Evolutionary conservation across 2,888 invertebrate species (phyloP), one percentile per base, ranked within the genome.

Genomic region (Napeogenes sylphis): DNA sequence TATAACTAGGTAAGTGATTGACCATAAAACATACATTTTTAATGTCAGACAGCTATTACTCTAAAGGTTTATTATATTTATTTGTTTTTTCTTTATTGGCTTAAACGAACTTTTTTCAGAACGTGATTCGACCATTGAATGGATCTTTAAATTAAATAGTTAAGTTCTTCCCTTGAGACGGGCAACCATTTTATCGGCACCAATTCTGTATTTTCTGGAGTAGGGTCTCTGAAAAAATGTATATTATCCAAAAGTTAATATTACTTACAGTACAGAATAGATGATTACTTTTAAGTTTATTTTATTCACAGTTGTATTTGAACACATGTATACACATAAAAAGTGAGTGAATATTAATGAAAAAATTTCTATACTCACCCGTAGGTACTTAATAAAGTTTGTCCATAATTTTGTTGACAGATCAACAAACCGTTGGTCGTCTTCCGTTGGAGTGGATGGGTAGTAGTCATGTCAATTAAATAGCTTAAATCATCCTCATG

Each of bases 381-480:
- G n/a, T n/a, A n/a, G n/a, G 64, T 73, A 72, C 70, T 83, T 84
- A 0, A 79, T 77, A 60, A 86, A 84, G 57, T 85, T 81, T 0
- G 76, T 72, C 80, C 83, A 87, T 76, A 86, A 71, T 0, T 75
- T 75, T 3, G 84, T 85, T 68, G 85, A 77, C 35, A 74, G 71
- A 59, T 84, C 77, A 45, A 83, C 74, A 0, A 74, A 64, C 1
- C 77, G 57, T 51, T 78, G 75, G 55, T 79, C 78, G 14, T 69
- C 68, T n/a, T 71, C 68, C 6, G 68, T 68, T 0, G 71, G 68
- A 0, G 67, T 60, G 0, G 69, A 68, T 2, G 71, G 58, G 12
- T 71, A 57, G 5, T 62, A 13, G 62, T 53, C 45, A 73, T 57
- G 12, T 80, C 73, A 57, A 83, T 86, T n/a, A 86, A 67, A 65